Conservation (phyloP, 2,888 invertebrate genomes). For the Drosophila borealis region DNA sequence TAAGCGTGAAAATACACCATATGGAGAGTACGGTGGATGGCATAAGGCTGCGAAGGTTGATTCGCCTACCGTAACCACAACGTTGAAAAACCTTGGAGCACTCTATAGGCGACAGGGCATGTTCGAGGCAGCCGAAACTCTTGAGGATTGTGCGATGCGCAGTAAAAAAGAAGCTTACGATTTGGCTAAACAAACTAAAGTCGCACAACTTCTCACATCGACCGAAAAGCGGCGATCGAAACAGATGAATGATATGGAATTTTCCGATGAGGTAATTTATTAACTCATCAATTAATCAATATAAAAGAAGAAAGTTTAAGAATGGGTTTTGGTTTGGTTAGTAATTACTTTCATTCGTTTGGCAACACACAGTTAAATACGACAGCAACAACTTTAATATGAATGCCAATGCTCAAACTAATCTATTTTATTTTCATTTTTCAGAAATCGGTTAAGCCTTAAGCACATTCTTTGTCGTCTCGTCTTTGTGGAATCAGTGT, state of each 20-base stretch:
- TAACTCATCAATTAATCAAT: no score
- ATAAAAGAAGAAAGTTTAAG: background rate
- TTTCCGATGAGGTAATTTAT: conserved; percentile 81
- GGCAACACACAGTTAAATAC: background rate
- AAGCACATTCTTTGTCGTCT: conserved; percentile 43
- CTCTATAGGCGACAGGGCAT: conserved; percentile 99
- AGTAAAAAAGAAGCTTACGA: conserved; percentile 98
- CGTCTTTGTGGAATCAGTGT: conserved; percentile 61
- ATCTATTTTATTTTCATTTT: conserved; percentile 34
- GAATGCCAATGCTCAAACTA: background rate
- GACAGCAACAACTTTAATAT: background rate
- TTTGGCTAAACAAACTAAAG: conserved; percentile 96
- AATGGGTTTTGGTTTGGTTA: conserved; percentile 5
- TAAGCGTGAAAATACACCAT: conserved; percentile 95
- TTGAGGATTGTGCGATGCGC: conserved; percentile 98
- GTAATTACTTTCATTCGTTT: conserved; percentile 2
- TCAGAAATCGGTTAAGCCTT: conserved; percentile 74
- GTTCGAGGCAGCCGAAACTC: conserved; percentile 99
- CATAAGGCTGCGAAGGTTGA: conserved; percentile 99
- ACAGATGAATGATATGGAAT: conserved; percentile 85
- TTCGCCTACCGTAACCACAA: conserved; percentile 98
- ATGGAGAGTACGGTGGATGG: conserved; percentile 96
- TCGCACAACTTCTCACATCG: conserved; percentile 89
- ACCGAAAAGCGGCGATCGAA: conserved; percentile 86
- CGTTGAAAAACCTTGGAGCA: conserved; percentile 98